These are phyloP conservation scores for Pheosia tremula DNA, from an alignment of 2,888 invertebrate genomes.

Conservation along the genomic window DNA sequence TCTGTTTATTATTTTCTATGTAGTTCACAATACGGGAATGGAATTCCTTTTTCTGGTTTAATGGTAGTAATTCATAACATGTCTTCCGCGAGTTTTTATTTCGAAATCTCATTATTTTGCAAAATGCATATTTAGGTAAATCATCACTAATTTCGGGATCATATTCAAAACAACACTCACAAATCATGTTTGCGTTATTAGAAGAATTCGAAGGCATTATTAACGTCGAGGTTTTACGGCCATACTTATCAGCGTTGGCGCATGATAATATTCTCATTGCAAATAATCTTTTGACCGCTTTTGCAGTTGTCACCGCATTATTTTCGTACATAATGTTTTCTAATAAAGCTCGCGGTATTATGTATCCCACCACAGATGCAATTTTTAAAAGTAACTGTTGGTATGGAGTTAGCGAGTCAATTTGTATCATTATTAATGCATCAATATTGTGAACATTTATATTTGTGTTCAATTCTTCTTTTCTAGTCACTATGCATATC, in stretches of 20 bases:
- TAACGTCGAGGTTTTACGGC: slow-evolving; percentile 38
- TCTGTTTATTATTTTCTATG: slow-evolving; percentile 76
- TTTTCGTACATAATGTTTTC: slow-evolving; percentile 83
- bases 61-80: slow-evolving; percentile 81
- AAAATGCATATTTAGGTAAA: slow-evolving; percentile 83
- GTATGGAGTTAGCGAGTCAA: slow-evolving; percentile 83
- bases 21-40: slow-evolving; percentile 80
- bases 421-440: slow-evolving; percentile 80
- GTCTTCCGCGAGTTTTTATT: slow-evolving; percentile 76
- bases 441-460: slow-evolving; percentile 73
- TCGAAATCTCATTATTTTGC: slow-evolving; percentile 84
- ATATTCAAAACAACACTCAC: slow-evolving; percentile 71
- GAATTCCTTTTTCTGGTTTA: slow-evolving; percentile 83
- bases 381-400: slow-evolving; percentile 86
- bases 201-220: slow-evolving; percentile 32
- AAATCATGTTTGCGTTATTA: slow-evolving; percentile 44
- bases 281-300: slow-evolving; percentile 83
- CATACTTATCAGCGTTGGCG: slow-evolving; percentile 61
- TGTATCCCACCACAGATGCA: slow-evolving; percentile 83
- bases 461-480: slow-evolving; percentile 65
- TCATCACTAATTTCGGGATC: slow-evolving; percentile 58
- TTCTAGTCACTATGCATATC: slow-evolving; percentile 65
- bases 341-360: slow-evolving; percentile 80
- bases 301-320: slow-evolving; percentile 69
- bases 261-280: slow-evolving; percentile 82